Conservation (phyloP, 1,140 invertebrate species). For the Helicoverpa armigera region DNA sequence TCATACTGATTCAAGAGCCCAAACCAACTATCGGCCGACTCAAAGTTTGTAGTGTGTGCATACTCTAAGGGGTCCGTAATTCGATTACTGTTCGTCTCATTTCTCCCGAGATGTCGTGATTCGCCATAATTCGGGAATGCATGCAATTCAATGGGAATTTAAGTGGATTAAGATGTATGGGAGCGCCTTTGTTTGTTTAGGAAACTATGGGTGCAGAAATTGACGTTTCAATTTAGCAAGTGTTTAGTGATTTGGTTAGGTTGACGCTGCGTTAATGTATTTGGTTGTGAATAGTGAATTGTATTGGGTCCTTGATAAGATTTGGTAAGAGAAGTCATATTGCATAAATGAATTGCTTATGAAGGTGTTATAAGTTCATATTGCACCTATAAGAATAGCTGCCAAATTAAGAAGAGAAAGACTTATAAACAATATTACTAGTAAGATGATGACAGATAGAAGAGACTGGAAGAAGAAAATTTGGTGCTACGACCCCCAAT, state of each 20-base stretch:
- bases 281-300: neutral
- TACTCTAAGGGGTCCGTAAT: constrained; percentile 65
- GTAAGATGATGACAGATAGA: no score
- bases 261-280: neutral
- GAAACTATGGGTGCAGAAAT: constrained; percentile 11
- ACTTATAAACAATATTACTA: no score
- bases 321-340: neutral
- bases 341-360: no score
- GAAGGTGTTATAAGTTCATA: no score
- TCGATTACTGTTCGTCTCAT: constrained; percentile 75
- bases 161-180: constrained; percentile 78
- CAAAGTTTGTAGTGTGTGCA: no score
- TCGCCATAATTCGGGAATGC: constrained; percentile 71
- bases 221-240: constrained; percentile 42
- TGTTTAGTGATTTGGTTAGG: neutral
- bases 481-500: no score
- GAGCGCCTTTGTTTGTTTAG: constrained; percentile 47
- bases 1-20: no score
- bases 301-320: neutral
- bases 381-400: no score
- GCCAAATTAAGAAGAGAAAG: no score
- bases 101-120: constrained; percentile 66
- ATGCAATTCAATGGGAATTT: constrained; percentile 66
- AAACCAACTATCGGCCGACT: no score
- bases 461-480: no score